Conservation (phyloP, 2,888 invertebrate species). For the Folsomia manolachei region DNA sequence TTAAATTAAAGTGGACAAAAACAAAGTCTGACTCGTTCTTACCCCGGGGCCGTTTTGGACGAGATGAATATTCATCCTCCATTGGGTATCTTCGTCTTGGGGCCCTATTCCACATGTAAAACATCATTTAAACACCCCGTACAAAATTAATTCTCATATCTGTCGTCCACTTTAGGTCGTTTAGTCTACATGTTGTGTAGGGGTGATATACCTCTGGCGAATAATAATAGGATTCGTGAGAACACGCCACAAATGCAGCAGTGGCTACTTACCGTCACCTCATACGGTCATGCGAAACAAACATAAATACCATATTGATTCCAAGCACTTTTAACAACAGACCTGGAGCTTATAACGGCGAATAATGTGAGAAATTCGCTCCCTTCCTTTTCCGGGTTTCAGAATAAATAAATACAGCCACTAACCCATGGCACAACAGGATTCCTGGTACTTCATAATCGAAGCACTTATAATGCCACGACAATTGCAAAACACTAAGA, state of each 20-base stretch:
- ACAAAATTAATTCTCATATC: no score
- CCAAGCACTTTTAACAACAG: no score
- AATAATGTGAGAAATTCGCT: background rate
- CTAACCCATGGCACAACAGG: background rate
- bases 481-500: background rate
- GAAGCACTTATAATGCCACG: background rate
- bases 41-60: slow-evolving; percentile 46
- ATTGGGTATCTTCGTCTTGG: slow-evolving; percentile 34
- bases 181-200: no score
- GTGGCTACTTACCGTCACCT: no score
- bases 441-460: background rate
- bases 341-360: no score
- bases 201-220: no score
- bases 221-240: no score
- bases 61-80: slow-evolving; percentile 44
- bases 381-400: background rate
- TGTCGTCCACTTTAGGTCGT: no score
- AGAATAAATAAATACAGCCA: background rate
- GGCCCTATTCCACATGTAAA: slow-evolving; percentile 35
- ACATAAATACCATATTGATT: no score
- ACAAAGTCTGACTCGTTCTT: background rate
- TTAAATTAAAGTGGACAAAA: no score
- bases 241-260: no score
- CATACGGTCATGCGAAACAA: no score
- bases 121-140: background rate